Conservation (phyloP, 2,888 invertebrate genomes). For the Microctonus aethiopoides region DNA sequence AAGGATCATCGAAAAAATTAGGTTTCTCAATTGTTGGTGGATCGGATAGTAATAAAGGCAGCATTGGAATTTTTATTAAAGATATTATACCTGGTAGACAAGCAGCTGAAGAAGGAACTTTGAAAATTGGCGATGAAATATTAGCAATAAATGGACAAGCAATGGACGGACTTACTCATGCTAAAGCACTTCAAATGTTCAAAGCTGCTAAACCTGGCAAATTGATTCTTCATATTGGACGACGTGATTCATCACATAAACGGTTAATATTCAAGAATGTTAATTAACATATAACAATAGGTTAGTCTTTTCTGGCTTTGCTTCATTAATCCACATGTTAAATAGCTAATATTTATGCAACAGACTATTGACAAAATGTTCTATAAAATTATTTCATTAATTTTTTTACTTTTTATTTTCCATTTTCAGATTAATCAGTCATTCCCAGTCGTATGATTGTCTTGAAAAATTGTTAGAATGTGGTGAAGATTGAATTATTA, state of each 20-base stretch:
- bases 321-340: conserved; percentile 45
- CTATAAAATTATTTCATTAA: background rate
- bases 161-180: conserved; percentile 71
- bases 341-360: background rate
- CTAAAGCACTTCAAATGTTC: conserved; percentile 72
- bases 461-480: conserved; percentile 55
- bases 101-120: conserved; percentile 72
- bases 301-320: conserved; percentile 52
- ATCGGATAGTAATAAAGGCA: conserved; percentile 72
- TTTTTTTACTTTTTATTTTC: conserved; percentile 35
- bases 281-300: conserved; percentile 38
- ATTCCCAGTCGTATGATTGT: conserved; percentile 60
- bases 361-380: background rate
- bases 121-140: conserved; percentile 74
- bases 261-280: conserved; percentile 51
- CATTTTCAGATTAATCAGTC: conserved; percentile 56
- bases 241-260: conserved; percentile 65
- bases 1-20: conserved; percentile 72
- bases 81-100: conserved; percentile 73
- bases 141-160: conserved; percentile 71
- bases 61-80: conserved; percentile 74
- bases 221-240: conserved; percentile 70
- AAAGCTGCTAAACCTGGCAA: conserved; percentile 72
- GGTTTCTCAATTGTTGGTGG: conserved; percentile 77
- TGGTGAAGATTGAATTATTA: conserved; percentile 48